Evolutionary conservation across 2,797 vertebrate species (phyloP), one percentile per base, ranked within the genome.

Genomic region (Tragopan temminckii): DNA sequence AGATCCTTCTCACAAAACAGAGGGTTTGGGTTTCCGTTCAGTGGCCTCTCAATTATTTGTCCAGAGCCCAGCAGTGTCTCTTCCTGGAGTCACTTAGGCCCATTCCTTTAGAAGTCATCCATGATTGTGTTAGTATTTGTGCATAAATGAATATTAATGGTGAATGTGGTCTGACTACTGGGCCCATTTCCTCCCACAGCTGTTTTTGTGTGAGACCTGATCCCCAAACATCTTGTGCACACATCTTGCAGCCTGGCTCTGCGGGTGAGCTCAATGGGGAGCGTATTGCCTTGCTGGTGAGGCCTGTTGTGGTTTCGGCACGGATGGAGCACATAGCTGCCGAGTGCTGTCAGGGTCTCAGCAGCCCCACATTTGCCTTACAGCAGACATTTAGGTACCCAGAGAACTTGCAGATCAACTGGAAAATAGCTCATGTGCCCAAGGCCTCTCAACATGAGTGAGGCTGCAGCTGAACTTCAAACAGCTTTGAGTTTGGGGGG

Each of bases 91-190:
- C 69, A 70, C 40, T 86, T 55, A 72, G 57, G 43, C 52, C 75
- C 63, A 6, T 86, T 90, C 81, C 92, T 90, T 93, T 86, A 95
- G 90, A 96, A 95, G 86, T 63, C 80, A 48, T 89, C 78, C 55
- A 24, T 11, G 84, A 80, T 77, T 82, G 75, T 92, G 78, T 85
- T 93, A 48, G 84, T 90, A 70, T 93, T 93, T 87, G 64, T 93
- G 93, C 88, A 94, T 95, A 94, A 94, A 93, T 94, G 63, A 95
- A 91, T 96, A 93, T 94, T 94, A 94, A 96, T 93, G 57, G 90
- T 63, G 69, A 89, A 43, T 89, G 90, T 89, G 92, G 94, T 95
- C 88, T 91, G 94, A 93, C 96, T 95, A 94, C 92, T 21, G 92
- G 81, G 79, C 62, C 81, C 79, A 21, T 85, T 96, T 93, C 90